Evolutionary conservation across 2,888 invertebrate genomes (phyloP), one percentile per base, ranked within the genome.

Genomic region (Xestia rhomboidea): DNA sequence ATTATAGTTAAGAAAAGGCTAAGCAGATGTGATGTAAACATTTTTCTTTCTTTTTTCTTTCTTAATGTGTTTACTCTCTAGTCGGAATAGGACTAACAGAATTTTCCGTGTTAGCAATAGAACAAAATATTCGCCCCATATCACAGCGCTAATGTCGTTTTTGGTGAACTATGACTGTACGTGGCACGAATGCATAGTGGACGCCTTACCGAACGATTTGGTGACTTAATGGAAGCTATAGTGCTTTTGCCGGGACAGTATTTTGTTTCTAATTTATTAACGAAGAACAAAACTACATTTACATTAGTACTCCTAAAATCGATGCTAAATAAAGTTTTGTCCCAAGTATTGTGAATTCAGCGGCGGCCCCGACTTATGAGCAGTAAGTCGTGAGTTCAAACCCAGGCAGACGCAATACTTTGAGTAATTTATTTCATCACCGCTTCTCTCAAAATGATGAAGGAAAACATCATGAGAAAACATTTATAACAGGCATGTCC

Each of bases 131-230:
- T 82, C 82, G 76, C 70, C 70, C 76, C 85, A 81, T 82, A 85
- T 68, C 85, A 70, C 85, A 82, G 63, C 30, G 57, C 67, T 85
- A 82, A 75, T 81, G 82, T 75, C 76, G 82, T 81, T 70, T 82
- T 75, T 85, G 67, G 85, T 82, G 70, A 85, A 82, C 82, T 85
- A 85, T 81, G 75, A 68, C 63, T 54, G 85, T 81, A 82, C 85
- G 82, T 85, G 85, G 57, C 63, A 54, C 51, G 85, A 81, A 81
- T 82, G 57, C 62, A 54, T 46, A 84, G 60, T 60, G 54, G 46
- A 34, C n/a, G 44, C 30, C 34, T 64, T 63, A 41, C 27, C 46
- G 71, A 79, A 84, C 62, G 49, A 79, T 84, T 79, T 70, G 46
- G 66, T 46, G 60, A 79, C 46, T 41, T 62, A 67, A 84, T 64